phyloP scores from a whole-genome alignment of 2,888 invertebrate genomes.

The Hoplodrina blanda region DNA sequence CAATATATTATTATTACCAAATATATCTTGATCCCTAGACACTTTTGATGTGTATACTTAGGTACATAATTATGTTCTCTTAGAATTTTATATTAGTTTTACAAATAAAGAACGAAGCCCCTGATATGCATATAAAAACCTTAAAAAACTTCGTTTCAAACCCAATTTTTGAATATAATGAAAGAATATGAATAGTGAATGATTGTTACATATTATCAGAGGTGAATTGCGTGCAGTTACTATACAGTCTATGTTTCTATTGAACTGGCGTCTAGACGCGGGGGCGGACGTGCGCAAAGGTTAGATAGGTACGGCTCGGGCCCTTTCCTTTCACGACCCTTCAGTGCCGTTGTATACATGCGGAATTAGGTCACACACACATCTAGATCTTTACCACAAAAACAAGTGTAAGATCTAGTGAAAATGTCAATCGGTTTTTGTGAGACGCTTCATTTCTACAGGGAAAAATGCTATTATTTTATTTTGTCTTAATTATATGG shows the following conservation, averaged over 20 bases:
- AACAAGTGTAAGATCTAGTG: conserved; percentile 9
- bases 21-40: too few relatives aligned
- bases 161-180: background rate
- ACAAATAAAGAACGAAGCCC: background rate
- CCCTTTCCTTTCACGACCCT: conserved; percentile 70
- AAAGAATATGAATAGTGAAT: conserved; percentile 31
- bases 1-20: too few relatives aligned
- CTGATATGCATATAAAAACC: background rate
- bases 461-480: background rate
- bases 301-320: conserved; percentile 65
- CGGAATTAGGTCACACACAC: conserved; percentile 69
- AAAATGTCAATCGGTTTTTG: conserved; percentile 17
- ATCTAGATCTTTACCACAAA: conserved; percentile 39
- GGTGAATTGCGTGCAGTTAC: conserved; percentile 63
- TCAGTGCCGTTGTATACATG: conserved; percentile 60
- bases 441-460: conserved; percentile 7
- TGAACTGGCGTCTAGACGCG: conserved; percentile 79
- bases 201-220: conserved; percentile 27
- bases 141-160: conserved; percentile 7
- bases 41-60: too few relatives aligned
- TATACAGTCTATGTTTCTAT: conserved; percentile 62
- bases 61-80: too few relatives aligned
- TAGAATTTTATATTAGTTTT: background rate
- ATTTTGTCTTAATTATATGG: background rate
- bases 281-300: conserved; percentile 78